Evolutionary conservation across 2,113 vertebrate species (phyloP).

Genomic region (Pygoscelis adeliae): DNA sequence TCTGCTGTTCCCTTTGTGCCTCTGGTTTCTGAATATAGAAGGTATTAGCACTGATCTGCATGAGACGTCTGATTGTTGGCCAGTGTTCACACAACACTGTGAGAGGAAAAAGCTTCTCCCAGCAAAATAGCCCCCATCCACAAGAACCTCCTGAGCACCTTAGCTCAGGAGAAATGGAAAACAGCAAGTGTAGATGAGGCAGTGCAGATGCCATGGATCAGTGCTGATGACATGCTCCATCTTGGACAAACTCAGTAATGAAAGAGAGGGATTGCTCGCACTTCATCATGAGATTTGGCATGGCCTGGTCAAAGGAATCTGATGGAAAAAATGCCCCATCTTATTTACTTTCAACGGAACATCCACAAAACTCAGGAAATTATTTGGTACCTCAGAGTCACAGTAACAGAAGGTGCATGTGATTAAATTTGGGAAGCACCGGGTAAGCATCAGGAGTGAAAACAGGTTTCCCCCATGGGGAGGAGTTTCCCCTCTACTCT

Average conservation of each 20-base stretch:
- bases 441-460: background rate
- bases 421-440: background rate
- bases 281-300: background rate
- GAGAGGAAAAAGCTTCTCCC: background rate
- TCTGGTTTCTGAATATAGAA: background rate
- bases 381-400: background rate
- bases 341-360: background rate
- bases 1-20: background rate
- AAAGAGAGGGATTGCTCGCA: background rate
- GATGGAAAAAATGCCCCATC: background rate
- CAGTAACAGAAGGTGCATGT: background rate
- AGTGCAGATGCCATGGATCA: background rate
- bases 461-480: background rate
- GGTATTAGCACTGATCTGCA: background rate
- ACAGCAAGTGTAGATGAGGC: background rate
- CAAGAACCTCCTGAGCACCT: background rate
- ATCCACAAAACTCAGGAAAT: background rate
- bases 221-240: background rate
- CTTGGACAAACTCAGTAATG: background rate
- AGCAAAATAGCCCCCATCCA: background rate
- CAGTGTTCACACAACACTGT: background rate
- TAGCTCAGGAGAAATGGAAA: background rate
- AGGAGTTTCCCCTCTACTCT: background rate
- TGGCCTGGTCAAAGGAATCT: background rate
- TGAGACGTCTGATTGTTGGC: accelerated